phyloP scores from a whole-genome alignment of 2,113 vertebrate species.

The Oreocharis arfaki region DNA sequence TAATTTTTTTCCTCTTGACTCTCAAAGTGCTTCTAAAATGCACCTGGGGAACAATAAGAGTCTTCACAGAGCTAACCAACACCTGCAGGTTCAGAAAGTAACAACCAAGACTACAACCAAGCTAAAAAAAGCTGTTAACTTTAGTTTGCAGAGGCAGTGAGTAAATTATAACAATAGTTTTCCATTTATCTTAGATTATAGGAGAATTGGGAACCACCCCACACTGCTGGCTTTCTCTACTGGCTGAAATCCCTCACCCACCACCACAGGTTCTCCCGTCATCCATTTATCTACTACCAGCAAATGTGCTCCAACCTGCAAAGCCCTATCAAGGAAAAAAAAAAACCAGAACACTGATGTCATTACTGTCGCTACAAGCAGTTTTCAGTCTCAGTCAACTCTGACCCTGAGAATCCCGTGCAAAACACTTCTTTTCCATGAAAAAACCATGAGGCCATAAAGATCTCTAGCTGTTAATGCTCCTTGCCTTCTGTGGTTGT shows the following conservation, averaged over 20 bases:
- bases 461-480: background rate
- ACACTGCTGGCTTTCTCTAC: background rate
- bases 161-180: background rate
- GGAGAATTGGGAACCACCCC: background rate
- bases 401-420: background rate
- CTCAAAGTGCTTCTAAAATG: background rate
- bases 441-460: background rate
- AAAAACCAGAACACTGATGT: background rate
- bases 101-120: background rate
- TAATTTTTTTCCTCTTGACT: background rate
- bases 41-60: background rate
- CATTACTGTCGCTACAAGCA: background rate
- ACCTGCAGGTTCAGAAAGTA: constrained; percentile 51
- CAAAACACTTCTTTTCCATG: background rate
- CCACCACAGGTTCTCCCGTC: background rate
- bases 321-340: background rate
- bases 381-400: background rate
- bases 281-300: background rate
- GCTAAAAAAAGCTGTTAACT: constrained; percentile 29
- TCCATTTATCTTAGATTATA: background rate
- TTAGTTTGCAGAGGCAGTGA: constrained; percentile 26
- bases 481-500: background rate
- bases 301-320: background rate
- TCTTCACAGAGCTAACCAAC: background rate
- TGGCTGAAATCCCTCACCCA: background rate